These are phyloP conservation scores for Lagorchestes hirsutus DNA, from an alignment of 2,797 vertebrate species.

Conservation along the genomic window DNA sequence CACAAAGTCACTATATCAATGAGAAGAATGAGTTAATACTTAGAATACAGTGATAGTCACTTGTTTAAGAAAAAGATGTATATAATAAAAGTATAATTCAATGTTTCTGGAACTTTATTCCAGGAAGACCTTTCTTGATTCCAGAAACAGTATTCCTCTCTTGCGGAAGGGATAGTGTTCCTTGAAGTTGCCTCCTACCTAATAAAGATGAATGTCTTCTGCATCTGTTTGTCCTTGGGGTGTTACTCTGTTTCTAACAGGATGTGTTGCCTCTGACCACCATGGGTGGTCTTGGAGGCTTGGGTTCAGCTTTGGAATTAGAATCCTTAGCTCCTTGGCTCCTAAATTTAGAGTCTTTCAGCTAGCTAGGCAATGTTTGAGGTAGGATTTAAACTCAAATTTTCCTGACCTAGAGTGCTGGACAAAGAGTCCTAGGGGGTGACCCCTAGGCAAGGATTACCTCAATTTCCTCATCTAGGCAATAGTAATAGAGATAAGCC, in stretches of 20 bases:
- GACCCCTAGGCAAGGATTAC: neutral
- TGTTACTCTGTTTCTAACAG: neutral
- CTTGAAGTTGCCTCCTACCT: neutral
- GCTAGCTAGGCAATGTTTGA: neutral
- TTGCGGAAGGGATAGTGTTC: neutral
- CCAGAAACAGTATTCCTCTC: neutral
- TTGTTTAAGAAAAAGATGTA: neutral
- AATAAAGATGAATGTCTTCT: neutral
- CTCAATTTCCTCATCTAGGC: neutral
- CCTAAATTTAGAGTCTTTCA: neutral
- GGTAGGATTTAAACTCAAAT: neutral
- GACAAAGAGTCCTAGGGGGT: neutral
- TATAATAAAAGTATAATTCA: neutral
- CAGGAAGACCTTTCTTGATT: neutral
- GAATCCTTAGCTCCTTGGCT: neutral
- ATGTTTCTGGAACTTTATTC: neutral
- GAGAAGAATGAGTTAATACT: neutral
- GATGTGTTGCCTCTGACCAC: neutral
- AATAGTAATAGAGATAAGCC: neutral
- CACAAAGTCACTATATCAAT: neutral
- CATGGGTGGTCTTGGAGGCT: neutral
- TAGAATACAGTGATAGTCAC: neutral
- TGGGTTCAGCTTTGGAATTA: neutral
- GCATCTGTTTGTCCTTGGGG: neutral
- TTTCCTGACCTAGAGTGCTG: neutral